Evolutionary conservation across 2,888 invertebrate genomes (phyloP).

Genomic region (Nipponacmea schrenckii): DNA sequence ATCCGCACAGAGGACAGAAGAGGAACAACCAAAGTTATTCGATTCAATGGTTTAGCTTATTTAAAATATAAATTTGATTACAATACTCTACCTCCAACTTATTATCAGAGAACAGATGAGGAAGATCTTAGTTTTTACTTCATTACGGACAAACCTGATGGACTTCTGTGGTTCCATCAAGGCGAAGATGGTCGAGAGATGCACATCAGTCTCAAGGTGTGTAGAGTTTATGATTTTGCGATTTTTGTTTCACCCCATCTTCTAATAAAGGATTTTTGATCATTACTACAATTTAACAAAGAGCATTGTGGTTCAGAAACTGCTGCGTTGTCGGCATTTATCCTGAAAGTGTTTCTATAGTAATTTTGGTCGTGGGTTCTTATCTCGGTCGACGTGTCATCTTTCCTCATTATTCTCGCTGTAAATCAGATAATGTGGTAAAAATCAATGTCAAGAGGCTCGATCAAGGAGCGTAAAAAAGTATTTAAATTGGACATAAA

Average conservation of each 20-base stretch:
- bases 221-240: background rate
- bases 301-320: too few species aligned
- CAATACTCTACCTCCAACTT: slow-evolving; percentile 36
- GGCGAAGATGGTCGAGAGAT: slow-evolving; percentile 41
- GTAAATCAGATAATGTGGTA: too few species aligned
- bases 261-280: too few species aligned
- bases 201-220: slow-evolving; percentile 59
- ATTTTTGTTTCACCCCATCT: too few species aligned
- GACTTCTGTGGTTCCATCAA: slow-evolving; percentile 60
- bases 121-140: slow-evolving; percentile 54
- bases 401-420: too few species aligned
- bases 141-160: slow-evolving; percentile 48
- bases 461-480: background rate
- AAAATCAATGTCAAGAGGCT: too few species aligned
- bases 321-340: too few species aligned
- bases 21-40: slow-evolving; percentile 40
- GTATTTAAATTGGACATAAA: too few species aligned
- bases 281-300: too few species aligned
- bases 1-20: slow-evolving; percentile 16
- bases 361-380: too few species aligned
- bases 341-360: too few species aligned
- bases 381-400: too few species aligned
- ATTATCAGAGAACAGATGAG: slow-evolving; percentile 32
- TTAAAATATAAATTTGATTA: slow-evolving; percentile 47
- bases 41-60: slow-evolving; percentile 38